A percentile compares a stretch with the other conserved stretches of the same genome.
phyloP scores from a whole-genome alignment of 2,888 invertebrate species.

The Drosophila recens region DNA sequence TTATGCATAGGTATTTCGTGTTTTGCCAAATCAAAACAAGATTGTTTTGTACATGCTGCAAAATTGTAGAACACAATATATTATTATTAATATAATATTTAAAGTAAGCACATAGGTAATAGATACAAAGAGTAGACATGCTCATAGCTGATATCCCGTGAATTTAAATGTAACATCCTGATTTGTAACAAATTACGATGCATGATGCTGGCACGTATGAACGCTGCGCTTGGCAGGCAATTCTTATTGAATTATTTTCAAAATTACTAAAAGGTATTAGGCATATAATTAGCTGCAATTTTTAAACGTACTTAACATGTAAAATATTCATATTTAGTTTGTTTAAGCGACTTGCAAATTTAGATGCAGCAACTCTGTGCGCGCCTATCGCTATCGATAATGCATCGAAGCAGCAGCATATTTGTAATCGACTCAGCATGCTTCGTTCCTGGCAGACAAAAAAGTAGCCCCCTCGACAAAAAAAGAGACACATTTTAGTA shows the following conservation, averaged over 20 bases:
- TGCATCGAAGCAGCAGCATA: constrained; percentile 30
- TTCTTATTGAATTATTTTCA: neutral
- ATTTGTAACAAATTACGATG: neutral
- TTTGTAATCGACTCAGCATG: constrained; percentile 51
- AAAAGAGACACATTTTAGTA: constrained; percentile 37
- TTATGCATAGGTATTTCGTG: neutral
- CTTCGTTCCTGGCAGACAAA: constrained; percentile 55
- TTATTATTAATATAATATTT: neutral
- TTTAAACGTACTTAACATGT: neutral
- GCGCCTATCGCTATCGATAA: constrained; percentile 28
- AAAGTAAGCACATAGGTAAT: neutral
- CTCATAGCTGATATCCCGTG: neutral
- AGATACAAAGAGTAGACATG: neutral
- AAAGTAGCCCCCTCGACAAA: constrained; percentile 46
- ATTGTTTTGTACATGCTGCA: neutral
- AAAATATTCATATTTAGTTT: neutral
- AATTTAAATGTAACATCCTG: neutral
- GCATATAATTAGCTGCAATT: neutral
- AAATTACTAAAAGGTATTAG: neutral
- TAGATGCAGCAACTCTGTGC: constrained; percentile 36
- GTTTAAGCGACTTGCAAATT: neutral
- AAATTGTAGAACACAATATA: neutral
- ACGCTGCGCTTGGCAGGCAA: neutral
- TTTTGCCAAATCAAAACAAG: neutral
- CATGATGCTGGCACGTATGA: neutral